Conservation (phyloP, 2,888 invertebrate genomes). For the Tyria jacobaeae region DNA sequence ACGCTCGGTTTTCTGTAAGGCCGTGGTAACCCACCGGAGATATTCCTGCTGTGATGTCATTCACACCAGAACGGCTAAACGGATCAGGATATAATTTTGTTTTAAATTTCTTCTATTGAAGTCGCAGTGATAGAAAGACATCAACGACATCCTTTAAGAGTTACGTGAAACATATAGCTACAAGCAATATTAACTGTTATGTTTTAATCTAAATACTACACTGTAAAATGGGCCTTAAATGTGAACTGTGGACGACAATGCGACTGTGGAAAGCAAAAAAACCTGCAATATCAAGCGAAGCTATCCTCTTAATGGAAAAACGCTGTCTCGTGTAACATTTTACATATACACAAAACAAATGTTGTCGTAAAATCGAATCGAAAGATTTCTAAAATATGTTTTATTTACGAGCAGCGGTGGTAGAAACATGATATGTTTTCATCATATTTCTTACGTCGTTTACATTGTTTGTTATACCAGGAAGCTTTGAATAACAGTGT, state of each 20-base stretch:
- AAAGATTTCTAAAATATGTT: background rate
- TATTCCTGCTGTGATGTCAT: no score
- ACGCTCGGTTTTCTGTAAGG: no score
- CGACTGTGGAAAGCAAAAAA: conserved; percentile 11
- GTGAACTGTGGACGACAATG: background rate
- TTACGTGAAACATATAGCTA: no score
- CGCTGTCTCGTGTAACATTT: background rate
- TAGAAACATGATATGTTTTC: conserved; percentile 53
- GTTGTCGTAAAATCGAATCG: conserved; percentile 3
- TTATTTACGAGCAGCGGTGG: conserved; percentile 31
- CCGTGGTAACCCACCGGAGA: no score
- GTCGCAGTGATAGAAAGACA: no score
- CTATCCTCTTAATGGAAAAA: conserved; percentile 26
- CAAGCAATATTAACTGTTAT: no score
- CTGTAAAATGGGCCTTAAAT: no score
- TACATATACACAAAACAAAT: conserved; percentile 2
- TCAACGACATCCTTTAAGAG: no score
- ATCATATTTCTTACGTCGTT: conserved; percentile 40
- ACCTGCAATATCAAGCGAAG: background rate
- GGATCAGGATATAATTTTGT: no score
- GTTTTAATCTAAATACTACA: no score
- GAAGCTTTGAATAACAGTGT: conserved; percentile 33
- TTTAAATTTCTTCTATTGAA: no score
- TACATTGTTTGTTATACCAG: conserved; percentile 44
- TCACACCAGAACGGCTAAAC: no score